These are phyloP conservation scores for Mylabris phalerata DNA, from an alignment of 1,140 invertebrate genomes.

Conservation along the genomic window DNA sequence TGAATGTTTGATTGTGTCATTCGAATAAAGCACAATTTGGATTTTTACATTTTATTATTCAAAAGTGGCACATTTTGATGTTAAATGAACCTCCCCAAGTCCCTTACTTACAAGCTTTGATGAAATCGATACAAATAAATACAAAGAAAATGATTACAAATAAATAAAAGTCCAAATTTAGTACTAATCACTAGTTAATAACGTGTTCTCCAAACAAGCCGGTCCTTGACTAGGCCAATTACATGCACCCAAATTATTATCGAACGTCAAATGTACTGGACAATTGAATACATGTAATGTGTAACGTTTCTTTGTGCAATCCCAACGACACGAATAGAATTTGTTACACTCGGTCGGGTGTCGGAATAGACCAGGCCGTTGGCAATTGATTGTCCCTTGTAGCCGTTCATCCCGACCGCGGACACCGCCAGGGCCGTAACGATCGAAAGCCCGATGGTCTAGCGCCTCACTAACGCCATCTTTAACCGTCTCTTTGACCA, in stretches of 20 bases:
- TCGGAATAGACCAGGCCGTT: slow-evolving; percentile 71
- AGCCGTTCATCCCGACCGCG: slow-evolving; percentile 51
- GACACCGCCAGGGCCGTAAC: slow-evolving; percentile 49
- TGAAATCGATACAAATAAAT: slow-evolving; percentile 4
- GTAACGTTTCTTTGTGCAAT: slow-evolving; percentile 69
- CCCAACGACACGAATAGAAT: slow-evolving; percentile 80
- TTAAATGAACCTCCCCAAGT: no score
- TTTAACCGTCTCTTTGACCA: slow-evolving; percentile 29
- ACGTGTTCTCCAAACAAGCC: slow-evolving; percentile 63
- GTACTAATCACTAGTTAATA: slow-evolving; percentile 40
- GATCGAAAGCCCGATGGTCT: slow-evolving; percentile 40
- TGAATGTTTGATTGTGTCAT: no score
- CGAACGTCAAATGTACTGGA: slow-evolving; percentile 73
- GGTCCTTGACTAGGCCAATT: slow-evolving; percentile 79
- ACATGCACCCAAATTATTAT: slow-evolving; percentile 65
- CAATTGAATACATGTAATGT: slow-evolving; percentile 75
- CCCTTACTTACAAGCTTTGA: no score
- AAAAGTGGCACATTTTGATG: no score
- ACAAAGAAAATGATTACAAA: slow-evolving; percentile 3
- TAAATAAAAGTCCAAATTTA: not conserved
- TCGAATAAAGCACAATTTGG: not conserved
- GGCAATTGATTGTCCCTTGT: slow-evolving; percentile 59
- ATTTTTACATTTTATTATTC: not conserved
- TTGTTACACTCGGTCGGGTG: slow-evolving; percentile 78
- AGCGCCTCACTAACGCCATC: slow-evolving; percentile 25